Evolutionary conservation across 2,797 vertebrate species (phyloP), one percentile per base, ranked within the genome.

Genomic region (Bufotes viridis): DNA sequence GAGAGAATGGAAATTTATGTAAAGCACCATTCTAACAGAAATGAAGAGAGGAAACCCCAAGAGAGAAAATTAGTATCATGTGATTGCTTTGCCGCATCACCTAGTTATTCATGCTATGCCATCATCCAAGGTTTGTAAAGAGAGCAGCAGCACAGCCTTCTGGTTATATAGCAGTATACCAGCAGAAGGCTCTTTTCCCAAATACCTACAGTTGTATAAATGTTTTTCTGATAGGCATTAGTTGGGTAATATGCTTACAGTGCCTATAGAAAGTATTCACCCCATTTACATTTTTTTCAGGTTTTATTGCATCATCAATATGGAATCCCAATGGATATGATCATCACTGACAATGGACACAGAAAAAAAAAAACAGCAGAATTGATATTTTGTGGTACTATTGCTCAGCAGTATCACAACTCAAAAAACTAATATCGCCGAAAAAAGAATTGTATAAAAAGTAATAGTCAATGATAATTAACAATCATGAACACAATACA

Each of bases 121-220:
- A 79, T 8, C 10, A 26, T 24, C 55, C 60, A 26, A 24, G 2
- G 18, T 6, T 29, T 42, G 17, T 72, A 29, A 72, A 12, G 78
- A 80, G 55, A 60, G 57, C 78, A 60, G 55, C 58, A 80, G 78
- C 55, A 20, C 78, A 60, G 10, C 78, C 78, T 61, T 20, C 55
- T 80, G 78, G 78, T 20, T 18, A 60, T 15, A 34, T 18, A 11
- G 0, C n/a, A 34, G 78, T 34, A 80, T 22, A 60, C 11, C 53
- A 78, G 49, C n/a, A 24, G 10, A 76, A 53, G 10, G 2, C 1
- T 78, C 22, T 65, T n/a, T 9, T 10, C 20, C 8, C 61, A 63
- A 63, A 22, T n/a, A 63, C 7, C 20, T 22, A 8, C 18, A 63
- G 8, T 22, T 63, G 8, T n/a, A 13, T 11, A 11, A 67, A 13